These are phyloP conservation scores for Drosophila baimaii DNA, from an alignment of 1,140 invertebrate species.

Conservation along the genomic window DNA sequence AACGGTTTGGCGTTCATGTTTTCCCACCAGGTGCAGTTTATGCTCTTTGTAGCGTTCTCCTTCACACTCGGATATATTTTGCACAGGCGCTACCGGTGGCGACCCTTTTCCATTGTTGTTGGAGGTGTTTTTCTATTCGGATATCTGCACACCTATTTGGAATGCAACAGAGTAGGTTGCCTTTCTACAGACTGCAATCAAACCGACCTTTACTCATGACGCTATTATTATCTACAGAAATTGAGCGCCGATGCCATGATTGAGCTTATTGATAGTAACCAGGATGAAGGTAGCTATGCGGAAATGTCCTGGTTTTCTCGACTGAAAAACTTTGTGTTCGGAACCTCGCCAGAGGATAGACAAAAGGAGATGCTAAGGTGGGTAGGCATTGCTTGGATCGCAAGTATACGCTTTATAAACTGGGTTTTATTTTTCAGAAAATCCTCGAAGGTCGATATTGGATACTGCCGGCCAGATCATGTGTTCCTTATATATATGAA, in stretches of 20 bases:
- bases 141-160: constrained; percentile 73
- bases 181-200: not conserved
- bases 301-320: constrained; percentile 25
- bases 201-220: not conserved
- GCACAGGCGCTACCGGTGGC: constrained; percentile 45
- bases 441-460: constrained; percentile 52
- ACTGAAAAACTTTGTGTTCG: constrained; percentile 18
- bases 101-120: constrained; percentile 42
- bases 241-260: constrained; percentile 65
- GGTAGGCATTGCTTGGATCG: not conserved
- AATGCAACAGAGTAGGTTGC: constrained; percentile 73
- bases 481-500: constrained; percentile 70
- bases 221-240: constrained; percentile 50
- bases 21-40: constrained; percentile 62
- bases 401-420: not conserved
- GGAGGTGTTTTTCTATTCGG: constrained; percentile 57
- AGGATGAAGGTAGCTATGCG: not conserved
- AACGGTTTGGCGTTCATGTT: constrained; percentile 5
- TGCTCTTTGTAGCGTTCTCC: constrained; percentile 37
- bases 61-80: constrained; percentile 47
- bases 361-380: constrained; percentile 53
- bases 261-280: constrained; percentile 56
- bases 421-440: constrained; percentile 49
- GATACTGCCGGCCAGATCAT: constrained; percentile 68
- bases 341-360: not conserved